Evolutionary conservation across 2,888 invertebrate species (phyloP).

Genomic region (Chironomus riparius): DNA sequence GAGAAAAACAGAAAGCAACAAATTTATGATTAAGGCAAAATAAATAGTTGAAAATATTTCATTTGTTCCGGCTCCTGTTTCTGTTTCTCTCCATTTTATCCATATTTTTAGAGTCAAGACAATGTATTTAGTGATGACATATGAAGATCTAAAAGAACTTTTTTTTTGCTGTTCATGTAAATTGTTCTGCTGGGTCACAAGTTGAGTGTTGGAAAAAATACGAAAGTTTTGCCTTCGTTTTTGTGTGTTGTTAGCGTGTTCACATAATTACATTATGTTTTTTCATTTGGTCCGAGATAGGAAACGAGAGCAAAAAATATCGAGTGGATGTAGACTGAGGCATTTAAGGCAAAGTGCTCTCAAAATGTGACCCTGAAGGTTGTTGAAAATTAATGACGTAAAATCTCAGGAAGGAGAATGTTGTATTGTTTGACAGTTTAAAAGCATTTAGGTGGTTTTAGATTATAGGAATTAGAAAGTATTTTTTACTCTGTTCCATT

Average conservation of each 20-base stretch:
- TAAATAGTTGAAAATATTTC: conserved; percentile 22
- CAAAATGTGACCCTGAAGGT: not conserved
- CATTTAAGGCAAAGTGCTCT: not conserved
- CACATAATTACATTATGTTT: conserved; percentile 6
- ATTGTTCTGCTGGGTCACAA: not conserved
- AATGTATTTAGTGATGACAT: conserved; percentile 12
- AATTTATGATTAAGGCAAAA: conserved; percentile 23
- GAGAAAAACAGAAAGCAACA: not conserved
- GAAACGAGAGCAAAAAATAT: not conserved
- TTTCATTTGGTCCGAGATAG: not conserved
- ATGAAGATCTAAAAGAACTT: conserved; percentile 12
- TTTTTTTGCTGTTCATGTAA: not conserved
- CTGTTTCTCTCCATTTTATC: not conserved
- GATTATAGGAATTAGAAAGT: not conserved
- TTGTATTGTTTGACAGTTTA: not conserved
- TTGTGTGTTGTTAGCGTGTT: not conserved
- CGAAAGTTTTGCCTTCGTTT: not conserved
- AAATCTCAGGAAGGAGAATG: not conserved
- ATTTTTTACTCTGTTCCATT: not conserved
- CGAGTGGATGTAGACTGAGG: not conserved
- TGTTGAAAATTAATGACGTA: conserved; percentile 5
- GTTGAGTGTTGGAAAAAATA: not conserved
- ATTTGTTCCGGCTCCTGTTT: not conserved
- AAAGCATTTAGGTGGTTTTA: not conserved
- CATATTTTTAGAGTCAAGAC: conserved; percentile 11